Conservation (phyloP, 2,797 vertebrate genomes). For the Tarsius wallacei region DNA sequence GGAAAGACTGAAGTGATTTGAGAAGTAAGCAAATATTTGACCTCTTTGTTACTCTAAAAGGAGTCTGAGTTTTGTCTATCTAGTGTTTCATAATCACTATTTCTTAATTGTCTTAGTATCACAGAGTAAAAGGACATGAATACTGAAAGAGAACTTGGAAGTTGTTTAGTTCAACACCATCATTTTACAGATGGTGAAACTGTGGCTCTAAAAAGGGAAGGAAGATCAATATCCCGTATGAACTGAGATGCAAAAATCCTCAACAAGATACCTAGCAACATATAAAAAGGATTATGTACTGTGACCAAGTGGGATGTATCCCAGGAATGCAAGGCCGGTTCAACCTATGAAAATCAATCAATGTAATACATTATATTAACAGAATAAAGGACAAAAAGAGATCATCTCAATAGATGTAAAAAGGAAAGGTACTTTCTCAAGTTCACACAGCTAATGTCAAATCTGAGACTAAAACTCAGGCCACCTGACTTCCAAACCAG, state of each 20-base stretch:
- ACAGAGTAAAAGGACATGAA: background rate
- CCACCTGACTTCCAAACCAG: background rate
- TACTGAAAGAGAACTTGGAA: background rate
- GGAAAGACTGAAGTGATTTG: slow-evolving; percentile 32
- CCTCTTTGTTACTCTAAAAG: background rate
- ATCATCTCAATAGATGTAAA: background rate
- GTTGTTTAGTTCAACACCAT: background rate
- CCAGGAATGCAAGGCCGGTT: slow-evolving; percentile 23
- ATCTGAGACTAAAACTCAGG: background rate
- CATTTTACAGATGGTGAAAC: background rate
- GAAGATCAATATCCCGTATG: background rate
- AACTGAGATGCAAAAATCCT: background rate
- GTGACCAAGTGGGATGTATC: background rate
- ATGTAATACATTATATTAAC: background rate
- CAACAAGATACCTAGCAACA: background rate
- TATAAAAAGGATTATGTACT: background rate
- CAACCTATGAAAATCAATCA: background rate
- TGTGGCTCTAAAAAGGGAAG: background rate
- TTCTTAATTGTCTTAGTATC: background rate
- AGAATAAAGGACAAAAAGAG: background rate
- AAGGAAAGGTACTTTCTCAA: background rate
- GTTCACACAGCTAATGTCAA: background rate
- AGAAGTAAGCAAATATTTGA: background rate
- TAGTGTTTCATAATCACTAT: background rate
- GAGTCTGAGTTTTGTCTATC: background rate